A percentile compares a stretch with the other conserved stretches of the same genome.
phyloP scores from a whole-genome alignment of 2,888 invertebrate genomes.

The Cancer borealis region DNA sequence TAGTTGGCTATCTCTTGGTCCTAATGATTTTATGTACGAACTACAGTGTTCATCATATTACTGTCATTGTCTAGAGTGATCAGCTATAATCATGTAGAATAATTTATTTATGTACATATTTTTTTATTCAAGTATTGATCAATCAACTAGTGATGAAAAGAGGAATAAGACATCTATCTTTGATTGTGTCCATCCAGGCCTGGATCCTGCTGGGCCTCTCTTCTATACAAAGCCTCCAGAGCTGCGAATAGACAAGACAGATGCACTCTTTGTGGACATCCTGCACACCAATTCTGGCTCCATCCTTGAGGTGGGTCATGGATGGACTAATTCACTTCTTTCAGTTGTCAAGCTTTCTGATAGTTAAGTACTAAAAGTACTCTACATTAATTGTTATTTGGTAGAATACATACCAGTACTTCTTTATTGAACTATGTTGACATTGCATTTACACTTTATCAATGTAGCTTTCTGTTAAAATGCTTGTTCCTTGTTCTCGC shows the following conservation, averaged over 20 bases:
- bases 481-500: no score
- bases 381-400: no score
- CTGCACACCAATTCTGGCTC: conserved; percentile 63
- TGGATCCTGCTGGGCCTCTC: conserved; percentile 63
- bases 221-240: conserved; percentile 55
- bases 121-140: not conserved
- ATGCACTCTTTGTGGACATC: conserved; percentile 59
- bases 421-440: no score
- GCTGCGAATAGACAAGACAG: conserved; percentile 54
- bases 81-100: no score
- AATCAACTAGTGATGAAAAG: not conserved
- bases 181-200: conserved; percentile 28
- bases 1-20: no score
- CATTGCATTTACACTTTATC: no score
- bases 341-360: not conserved
- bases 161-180: not conserved
- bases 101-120: not conserved
- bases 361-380: no score
- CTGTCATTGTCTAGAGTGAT: no score
- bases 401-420: no score
- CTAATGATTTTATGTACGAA: no score
- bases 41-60: no score
- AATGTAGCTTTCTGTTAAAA: no score
- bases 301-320: conserved; percentile 33
- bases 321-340: not conserved